Percentiles rank a stretch among this genome's conserved stretches.
Evolutionary conservation across 1,140 invertebrate genomes (phyloP).

Genomic region (Bombus confusus): DNA sequence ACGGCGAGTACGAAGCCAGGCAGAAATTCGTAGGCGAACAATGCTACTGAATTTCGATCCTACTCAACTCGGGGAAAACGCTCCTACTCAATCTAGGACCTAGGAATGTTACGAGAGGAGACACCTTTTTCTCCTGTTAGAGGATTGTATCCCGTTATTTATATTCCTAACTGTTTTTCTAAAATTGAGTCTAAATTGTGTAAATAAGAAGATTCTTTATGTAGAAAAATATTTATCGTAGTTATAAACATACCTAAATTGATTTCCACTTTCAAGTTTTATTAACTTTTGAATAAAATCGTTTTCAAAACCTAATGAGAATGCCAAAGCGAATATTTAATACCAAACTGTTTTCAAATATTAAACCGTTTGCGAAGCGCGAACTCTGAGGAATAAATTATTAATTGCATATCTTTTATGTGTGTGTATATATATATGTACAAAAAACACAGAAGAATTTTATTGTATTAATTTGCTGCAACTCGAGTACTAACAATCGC

Average conservation of each 20-base stretch:
- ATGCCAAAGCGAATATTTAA: neutral
- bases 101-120: neutral
- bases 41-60: slow-evolving; percentile 6
- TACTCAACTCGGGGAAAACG: neutral
- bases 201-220: neutral
- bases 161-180: neutral
- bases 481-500: neutral
- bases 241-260: neutral
- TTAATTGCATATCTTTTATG: too few species aligned
- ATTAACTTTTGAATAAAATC: neutral
- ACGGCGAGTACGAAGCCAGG: neutral
- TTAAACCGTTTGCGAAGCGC: neutral
- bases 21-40: slow-evolving; percentile 19
- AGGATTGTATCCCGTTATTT: neutral
- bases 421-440: neutral
- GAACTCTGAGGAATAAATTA: neutral
- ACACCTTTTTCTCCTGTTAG: neutral
- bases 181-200: neutral
- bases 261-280: neutral
- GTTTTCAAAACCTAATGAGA: neutral
- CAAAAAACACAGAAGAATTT: neutral
- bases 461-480: neutral
- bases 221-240: neutral
- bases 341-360: neutral
- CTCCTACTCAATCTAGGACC: neutral